Evolutionary conservation across 2,888 invertebrate genomes (phyloP), one percentile per base, ranked within the genome.

Genomic region (Drosophila fulvimacula): DNA sequence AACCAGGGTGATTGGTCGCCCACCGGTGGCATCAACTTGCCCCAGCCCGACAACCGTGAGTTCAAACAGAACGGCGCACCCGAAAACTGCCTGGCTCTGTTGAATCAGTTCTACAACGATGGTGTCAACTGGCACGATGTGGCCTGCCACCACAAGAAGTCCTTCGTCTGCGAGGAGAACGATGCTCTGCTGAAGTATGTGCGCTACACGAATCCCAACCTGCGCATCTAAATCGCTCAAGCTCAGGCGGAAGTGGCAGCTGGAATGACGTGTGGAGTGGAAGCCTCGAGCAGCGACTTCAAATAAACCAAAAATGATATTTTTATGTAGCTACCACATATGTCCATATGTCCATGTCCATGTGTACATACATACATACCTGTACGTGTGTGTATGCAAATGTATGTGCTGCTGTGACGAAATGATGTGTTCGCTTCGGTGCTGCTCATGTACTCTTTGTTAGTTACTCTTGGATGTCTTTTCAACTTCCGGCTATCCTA

Each of bases 51-150:
- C 92, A 97, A 97, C 93, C 94, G 96, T 93, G 96, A 97, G 93
- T 94, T 95, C 77, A 94, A 95, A 90, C 94, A 95, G 90, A 96
- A 96, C 92, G 97, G 97, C 53, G 96, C 97, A 2, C 94, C 96
- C 32, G 97, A 97, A 93, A 97, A 97, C 92, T 97, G 97, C 90
- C 92, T 97, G 74, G 97, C 96, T 1, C 94, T 97, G 76, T 93
- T 97, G 57, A 97, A 97, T 93, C 96, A 97, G 92, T 97, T 97
- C 94, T 97, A 97, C 94, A 96, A 97, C 84, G 97, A 97, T 89
- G 97, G 97, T 32, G 95, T 97, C 55, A 96, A 97, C 92, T 97
- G 97, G 97, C 97, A 97, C 91, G 96, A 97, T 91, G 97, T 97
- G 53, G 97, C 97, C 72, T 97, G 97, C 91, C 97, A 97, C 91